Percentiles rank a stretch among this genome's conserved stretches.
Conservation (phyloP, 1,140 invertebrate genomes). For the Hirudo medicinalis region DNA sequence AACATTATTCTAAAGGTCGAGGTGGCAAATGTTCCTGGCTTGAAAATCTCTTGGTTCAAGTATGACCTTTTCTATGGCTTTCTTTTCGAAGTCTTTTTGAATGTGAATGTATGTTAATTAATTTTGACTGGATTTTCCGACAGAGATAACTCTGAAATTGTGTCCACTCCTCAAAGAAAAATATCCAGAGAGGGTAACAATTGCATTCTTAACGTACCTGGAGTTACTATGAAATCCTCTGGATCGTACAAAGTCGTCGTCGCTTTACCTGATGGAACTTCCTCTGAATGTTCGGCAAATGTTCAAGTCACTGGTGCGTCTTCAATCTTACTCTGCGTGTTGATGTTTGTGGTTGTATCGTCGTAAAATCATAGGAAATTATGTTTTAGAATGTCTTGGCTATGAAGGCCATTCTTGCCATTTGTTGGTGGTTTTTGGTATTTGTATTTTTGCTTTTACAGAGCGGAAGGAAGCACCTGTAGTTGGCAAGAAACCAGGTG, state of each 20-base stretch:
- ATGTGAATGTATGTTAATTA: conserved; percentile 15
- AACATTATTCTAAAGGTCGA: neutral
- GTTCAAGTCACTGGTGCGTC: neutral
- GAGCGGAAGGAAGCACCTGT: conserved; percentile 35
- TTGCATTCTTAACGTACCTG: conserved; percentile 43
- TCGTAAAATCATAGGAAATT: too few species aligned
- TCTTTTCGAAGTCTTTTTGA: neutral
- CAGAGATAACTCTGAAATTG: conserved; percentile 65
- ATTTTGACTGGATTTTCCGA: conserved; percentile 19
- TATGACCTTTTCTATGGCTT: neutral
- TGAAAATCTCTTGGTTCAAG: conserved; percentile 6
- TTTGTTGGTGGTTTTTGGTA: too few species aligned
- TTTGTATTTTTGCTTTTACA: conserved; percentile 20
- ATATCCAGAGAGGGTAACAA: conserved; percentile 70
- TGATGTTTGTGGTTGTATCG: too few species aligned
- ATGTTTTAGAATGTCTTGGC: too few species aligned
- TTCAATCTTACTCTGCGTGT: neutral
- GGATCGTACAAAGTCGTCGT: conserved; percentile 23
- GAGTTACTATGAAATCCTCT: conserved; percentile 30
- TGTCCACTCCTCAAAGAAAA: conserved; percentile 56
- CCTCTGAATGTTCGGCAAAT: neutral
- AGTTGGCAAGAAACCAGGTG: conserved; percentile 30
- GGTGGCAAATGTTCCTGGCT: neutral
- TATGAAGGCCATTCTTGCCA: too few species aligned
- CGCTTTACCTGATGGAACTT: neutral